Base-by-base conservation (phyloP, 2,797 vertebrate species). In the Xenopus petersii region DNA sequence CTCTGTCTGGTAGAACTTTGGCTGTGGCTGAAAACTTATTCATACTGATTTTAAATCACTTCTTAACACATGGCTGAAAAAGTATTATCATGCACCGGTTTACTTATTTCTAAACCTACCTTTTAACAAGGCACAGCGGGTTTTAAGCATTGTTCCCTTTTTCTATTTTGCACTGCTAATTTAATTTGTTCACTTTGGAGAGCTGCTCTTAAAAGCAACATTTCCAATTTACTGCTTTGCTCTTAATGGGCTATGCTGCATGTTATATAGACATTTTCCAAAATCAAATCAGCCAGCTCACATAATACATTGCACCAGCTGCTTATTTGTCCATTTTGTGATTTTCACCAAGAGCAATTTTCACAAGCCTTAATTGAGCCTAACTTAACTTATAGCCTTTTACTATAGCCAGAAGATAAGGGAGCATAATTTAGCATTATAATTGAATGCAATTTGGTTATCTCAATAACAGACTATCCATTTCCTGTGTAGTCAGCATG, bases 221-320 rank as follows among this genome's bases (percentile, higher is more conserved):
- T 68, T 73, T 78, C 59, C 70, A 78, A 73, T 69, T 69, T 78
- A 51, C 76, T 70, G 51, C 71, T 73, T 78, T 73, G 58, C 71
- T 64, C 60, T 42, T 78, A 73, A 78, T 78, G 49, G 47, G 26
- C 67, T 59, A n/a, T 67, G 51, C 21, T 75, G 65, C 61, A 67
- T 75, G 66, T 75, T 65, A 69, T 64, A 51, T 12, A 75, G 70
- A 67, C 54, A 66, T 66, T 42, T 77, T 60, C 24, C 47, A 42
- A 59, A 67, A 66, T 75, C 48, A 68, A 68, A 72, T 80, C 71
- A 72, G 16, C 55, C 54, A 12, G 51, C 77, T 77, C 63, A 71
- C 30, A 64, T 65, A 71, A 60, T 81, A 59, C 36, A 70, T 75
- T 61, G 24, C 36, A 42, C 60, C 74, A 71, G 15, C 74, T 74